Conservation (phyloP, 2,113 vertebrate species). For the Saccopteryx bilineata region DNA sequence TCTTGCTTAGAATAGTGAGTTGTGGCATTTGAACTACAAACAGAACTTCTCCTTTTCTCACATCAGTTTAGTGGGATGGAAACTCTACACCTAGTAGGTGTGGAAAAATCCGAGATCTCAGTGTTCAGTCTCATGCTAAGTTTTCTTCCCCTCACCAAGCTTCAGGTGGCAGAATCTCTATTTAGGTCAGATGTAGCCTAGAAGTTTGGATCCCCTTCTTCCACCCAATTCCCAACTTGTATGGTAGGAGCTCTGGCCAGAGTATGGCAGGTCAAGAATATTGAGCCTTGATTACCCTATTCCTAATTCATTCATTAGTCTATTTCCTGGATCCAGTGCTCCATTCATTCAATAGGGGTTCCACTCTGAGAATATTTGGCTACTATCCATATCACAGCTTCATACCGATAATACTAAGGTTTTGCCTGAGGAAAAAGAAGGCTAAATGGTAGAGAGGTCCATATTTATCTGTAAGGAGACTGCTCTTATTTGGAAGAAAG, state of each 20-base stretch:
- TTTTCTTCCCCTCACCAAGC: neutral
- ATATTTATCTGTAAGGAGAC: neutral
- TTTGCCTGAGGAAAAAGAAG: neutral
- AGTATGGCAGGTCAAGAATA: neutral
- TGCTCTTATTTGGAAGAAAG: neutral
- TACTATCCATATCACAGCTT: too few species aligned
- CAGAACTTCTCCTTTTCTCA: neutral
- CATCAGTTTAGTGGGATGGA: neutral
- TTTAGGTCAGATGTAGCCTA: neutral
- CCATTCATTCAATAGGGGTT: neutral
- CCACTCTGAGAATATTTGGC: neutral
- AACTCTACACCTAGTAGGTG: neutral
- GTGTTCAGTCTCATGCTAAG: neutral
- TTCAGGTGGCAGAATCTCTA: neutral
- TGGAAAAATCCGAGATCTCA: neutral
- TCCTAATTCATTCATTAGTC: neutral
- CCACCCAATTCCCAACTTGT: neutral
- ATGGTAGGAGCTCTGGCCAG: neutral
- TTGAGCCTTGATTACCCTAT: too few species aligned
- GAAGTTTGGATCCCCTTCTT: neutral
- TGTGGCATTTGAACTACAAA: neutral
- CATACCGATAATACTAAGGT: neutral
- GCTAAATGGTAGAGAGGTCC: neutral
- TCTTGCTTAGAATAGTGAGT: neutral
- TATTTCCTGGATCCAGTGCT: neutral